Evolutionary conservation across 2,888 invertebrate species (phyloP).

Genomic region (Crepidodera aurea): DNA sequence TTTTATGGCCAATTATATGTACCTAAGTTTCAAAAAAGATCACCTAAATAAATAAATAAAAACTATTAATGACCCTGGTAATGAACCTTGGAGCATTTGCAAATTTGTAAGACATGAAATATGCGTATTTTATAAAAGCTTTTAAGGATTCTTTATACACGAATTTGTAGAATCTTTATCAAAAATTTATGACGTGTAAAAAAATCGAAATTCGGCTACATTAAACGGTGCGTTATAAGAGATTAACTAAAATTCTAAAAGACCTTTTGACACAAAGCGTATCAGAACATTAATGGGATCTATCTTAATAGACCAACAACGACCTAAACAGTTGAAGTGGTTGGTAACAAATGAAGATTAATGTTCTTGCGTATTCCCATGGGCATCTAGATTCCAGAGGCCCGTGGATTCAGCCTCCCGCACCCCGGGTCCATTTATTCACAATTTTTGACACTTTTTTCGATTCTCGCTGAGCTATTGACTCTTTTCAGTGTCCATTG

Average conservation of each 20-base stretch:
- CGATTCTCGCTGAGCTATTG: slow-evolving; percentile 55
- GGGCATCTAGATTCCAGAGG: slow-evolving; percentile 44
- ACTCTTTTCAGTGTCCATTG: slow-evolving; percentile 37
- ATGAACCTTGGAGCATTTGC: no score
- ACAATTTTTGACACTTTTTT: slow-evolving; percentile 55
- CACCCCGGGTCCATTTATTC: slow-evolving; percentile 53
- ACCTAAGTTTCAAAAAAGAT: no score
- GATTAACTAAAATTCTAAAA: slow-evolving; percentile 8
- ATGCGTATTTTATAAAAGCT: no score
- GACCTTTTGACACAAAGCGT: slow-evolving; percentile 33
- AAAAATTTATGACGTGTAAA: slow-evolving; percentile 21
- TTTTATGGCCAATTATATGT: no score
- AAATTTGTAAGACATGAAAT: no score
- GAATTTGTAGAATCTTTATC: slow-evolving; percentile 37
- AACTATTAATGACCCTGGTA: no score
- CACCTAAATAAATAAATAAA: no score
- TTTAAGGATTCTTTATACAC: background rate
- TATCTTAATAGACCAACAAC: slow-evolving; percentile 54
- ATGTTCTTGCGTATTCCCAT: slow-evolving; percentile 57
- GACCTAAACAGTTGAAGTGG: slow-evolving; percentile 59
- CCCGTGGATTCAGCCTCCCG: slow-evolving; percentile 34
- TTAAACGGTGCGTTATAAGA: slow-evolving; percentile 11
- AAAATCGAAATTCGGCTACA: slow-evolving; percentile 6
- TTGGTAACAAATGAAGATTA: slow-evolving; percentile 62
- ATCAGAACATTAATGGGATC: slow-evolving; percentile 48